These are phyloP conservation scores for Eristalis arbustorum DNA, from an alignment of 2,888 invertebrate genomes.

Conservation along the genomic window DNA sequence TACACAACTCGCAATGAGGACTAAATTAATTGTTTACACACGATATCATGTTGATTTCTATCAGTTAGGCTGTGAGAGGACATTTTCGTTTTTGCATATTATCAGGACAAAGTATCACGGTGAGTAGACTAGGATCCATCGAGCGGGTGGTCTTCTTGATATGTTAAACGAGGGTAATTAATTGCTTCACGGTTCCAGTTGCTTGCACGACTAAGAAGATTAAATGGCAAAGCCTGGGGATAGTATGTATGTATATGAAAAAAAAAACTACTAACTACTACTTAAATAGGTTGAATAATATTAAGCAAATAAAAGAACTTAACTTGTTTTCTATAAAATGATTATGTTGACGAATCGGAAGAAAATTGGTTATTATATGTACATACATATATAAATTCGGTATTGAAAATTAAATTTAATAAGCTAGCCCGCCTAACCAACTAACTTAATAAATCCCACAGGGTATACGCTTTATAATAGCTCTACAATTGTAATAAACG, in stretches of 20 bases:
- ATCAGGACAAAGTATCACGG: constrained; percentile 3
- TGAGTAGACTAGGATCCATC: constrained; percentile 7
- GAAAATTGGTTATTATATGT: not conserved
- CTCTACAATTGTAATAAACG: too few relatives aligned
- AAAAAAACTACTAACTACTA: not conserved
- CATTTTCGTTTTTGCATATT: constrained; percentile 16
- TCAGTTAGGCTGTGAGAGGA: constrained; percentile 3
- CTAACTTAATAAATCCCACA: too few relatives aligned
- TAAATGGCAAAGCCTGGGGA: not conserved
- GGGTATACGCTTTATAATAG: too few relatives aligned
- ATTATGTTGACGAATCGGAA: not conserved
- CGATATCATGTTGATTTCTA: constrained; percentile 3
- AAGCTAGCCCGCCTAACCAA: not conserved
- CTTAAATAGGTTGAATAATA: not conserved
- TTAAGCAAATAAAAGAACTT: not conserved
- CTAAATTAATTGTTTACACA: constrained; percentile 36
- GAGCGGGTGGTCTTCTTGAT: constrained; percentile 8
- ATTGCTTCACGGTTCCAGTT: constrained; percentile 21
- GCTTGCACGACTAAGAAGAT: constrained; percentile 17
- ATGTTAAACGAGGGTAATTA: constrained; percentile 46
- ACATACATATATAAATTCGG: not conserved
- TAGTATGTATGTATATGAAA: not conserved
- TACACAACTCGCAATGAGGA: not conserved
- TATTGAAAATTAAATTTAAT: not conserved
- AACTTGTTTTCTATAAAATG: not conserved